These are phyloP conservation scores for Bovichtus diacanthus DNA, from an alignment of 2,797 vertebrate species.

Conservation along the genomic window DNA sequence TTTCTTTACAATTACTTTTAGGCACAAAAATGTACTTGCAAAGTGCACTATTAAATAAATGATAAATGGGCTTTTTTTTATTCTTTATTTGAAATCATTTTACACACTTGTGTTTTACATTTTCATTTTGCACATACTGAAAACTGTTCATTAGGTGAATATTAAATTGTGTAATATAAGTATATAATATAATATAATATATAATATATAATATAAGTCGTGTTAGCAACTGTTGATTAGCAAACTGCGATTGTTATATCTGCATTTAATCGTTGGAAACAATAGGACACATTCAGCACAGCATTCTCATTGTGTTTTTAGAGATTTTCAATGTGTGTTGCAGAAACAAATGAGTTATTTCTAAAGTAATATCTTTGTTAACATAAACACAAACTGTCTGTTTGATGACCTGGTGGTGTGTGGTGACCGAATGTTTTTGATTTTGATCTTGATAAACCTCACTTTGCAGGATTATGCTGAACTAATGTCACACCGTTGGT, in stretches of 20 bases:
- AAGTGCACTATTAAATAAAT: constrained; percentile 2
- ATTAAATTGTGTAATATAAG: neutral
- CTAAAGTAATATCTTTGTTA: neutral
- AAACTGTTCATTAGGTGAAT: neutral
- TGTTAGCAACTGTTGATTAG: neutral
- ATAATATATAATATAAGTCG: no score
- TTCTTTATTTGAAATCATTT: neutral
- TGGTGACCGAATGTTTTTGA: neutral
- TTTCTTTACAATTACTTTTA: neutral
- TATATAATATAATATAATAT: no score
- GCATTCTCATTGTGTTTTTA: neutral
- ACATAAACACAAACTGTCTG: neutral
- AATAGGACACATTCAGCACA: neutral
- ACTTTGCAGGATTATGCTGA: constrained; percentile 11
- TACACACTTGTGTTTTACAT: neutral
- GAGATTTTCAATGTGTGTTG: neutral
- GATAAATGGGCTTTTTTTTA: neutral
- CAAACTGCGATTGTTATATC: neutral
- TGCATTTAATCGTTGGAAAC: neutral
- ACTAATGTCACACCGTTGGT: neutral
- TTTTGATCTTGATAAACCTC: neutral
- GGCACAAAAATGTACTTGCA: neutral
- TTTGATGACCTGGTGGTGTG: neutral
- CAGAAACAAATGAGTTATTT: neutral
- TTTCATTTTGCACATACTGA: neutral